Conservation (phyloP, 2,113 vertebrate species). For the Laticauda laticaudata region DNA sequence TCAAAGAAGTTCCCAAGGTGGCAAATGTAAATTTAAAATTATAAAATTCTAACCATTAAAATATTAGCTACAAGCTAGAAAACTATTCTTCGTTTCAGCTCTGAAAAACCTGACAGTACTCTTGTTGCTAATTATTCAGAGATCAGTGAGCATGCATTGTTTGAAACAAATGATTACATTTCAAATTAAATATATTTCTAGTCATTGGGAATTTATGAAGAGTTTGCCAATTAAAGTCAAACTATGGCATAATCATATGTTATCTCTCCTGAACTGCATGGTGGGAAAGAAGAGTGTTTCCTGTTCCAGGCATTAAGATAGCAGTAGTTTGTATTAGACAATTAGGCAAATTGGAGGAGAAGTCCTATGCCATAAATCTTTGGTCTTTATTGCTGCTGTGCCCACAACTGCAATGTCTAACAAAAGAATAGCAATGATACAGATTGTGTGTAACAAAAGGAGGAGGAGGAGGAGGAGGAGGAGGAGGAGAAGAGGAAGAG, state of each 20-base stretch:
- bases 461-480: no score
- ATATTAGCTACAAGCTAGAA: slow-evolving; percentile 4
- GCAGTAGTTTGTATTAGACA: not conserved
- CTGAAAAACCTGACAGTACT: not conserved
- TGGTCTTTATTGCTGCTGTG: not conserved
- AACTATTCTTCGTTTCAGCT: not conserved
- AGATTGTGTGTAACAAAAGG: not conserved
- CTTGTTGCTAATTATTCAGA: not conserved
- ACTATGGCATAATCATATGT: not conserved
- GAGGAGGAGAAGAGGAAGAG: no score
- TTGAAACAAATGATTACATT: not conserved
- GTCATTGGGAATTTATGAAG: not conserved
- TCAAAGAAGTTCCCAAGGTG: not conserved
- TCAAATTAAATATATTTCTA: slow-evolving; percentile 15
- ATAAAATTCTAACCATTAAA: not conserved
- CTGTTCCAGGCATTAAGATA: not conserved
- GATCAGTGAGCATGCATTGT: rapidly evolving
- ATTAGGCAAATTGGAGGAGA: not conserved
- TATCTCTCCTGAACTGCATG: not conserved
- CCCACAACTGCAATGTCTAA: not conserved
- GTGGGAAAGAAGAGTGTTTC: not conserved
- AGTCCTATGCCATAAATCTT: not conserved
- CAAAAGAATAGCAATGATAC: not conserved
- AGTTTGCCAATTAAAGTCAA: not conserved
- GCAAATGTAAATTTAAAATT: slow-evolving; percentile 11